phyloP scores from a whole-genome alignment of 2,797 vertebrate species.

The Myotis myotis region DNA sequence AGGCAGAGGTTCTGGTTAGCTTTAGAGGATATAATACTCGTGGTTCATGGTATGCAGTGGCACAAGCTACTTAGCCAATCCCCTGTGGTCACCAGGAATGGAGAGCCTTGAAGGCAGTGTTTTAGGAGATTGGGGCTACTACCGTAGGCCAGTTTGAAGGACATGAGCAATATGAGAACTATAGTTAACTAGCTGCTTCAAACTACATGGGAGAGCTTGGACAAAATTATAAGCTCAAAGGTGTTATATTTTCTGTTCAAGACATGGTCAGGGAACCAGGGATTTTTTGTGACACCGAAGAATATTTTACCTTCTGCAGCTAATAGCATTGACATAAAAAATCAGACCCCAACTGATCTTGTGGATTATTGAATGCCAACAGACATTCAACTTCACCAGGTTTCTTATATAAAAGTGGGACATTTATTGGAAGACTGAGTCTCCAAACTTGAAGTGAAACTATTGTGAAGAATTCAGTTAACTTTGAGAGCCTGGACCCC shows the following conservation, averaged over 20 bases:
- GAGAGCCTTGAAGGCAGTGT: background rate
- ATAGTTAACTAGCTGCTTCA: background rate
- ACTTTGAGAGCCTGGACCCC: background rate
- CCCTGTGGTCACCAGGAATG: background rate
- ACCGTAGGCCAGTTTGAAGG: background rate
- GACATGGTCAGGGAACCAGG: background rate
- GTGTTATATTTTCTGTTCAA: conserved; percentile 35
- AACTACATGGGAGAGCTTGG: background rate
- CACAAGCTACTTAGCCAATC: background rate
- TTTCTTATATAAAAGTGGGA: background rate
- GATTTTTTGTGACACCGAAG: background rate
- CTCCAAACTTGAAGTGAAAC: background rate
- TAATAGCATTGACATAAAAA: background rate
- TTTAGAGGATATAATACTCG: background rate
- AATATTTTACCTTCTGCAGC: background rate
- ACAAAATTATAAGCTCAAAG: background rate
- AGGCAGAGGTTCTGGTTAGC: background rate
- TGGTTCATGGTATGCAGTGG: background rate
- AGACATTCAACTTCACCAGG: background rate
- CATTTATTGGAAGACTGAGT: background rate
- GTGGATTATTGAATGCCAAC: background rate
- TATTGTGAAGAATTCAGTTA: background rate
- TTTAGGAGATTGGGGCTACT: background rate
- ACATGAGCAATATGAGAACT: background rate
- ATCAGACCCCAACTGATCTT: background rate